These are phyloP conservation scores for Callospermophilus lateralis DNA, from an alignment of 2,113 vertebrate genomes.

Conservation along the genomic window DNA sequence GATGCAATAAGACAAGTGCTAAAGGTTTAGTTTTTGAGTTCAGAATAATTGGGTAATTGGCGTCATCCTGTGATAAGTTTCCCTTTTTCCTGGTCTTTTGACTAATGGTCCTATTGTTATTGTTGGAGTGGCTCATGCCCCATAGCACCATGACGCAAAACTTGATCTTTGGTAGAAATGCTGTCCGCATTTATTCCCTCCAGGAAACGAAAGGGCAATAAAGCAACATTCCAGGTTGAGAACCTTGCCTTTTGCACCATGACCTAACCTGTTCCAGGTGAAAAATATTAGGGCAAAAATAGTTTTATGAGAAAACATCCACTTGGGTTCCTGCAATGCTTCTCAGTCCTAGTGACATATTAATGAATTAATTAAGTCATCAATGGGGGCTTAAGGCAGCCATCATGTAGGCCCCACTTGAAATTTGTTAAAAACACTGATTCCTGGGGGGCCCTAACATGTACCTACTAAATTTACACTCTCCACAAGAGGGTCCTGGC, in stretches of 20 bases:
- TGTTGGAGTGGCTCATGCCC: slow-evolving; percentile 75
- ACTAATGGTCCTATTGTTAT: slow-evolving; percentile 78
- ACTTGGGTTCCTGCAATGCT: slow-evolving; percentile 80
- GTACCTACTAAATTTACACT: background rate
- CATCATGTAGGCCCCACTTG: background rate
- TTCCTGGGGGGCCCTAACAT: background rate
- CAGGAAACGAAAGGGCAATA: slow-evolving; percentile 82
- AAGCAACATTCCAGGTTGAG: slow-evolving; percentile 71
- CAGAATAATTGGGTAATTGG: slow-evolving; percentile 82
- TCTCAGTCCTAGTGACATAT: background rate
- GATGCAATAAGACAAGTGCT: slow-evolving; percentile 78
- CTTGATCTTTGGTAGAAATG: slow-evolving; percentile 75
- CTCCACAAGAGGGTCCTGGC: background rate
- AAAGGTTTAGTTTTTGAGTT: slow-evolving; percentile 80
- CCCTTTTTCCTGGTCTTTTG: slow-evolving; percentile 79
- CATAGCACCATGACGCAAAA: slow-evolving; percentile 75
- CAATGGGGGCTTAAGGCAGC: background rate
- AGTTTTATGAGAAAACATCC: slow-evolving; percentile 88
- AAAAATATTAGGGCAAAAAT: slow-evolving; percentile 85
- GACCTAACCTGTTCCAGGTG: slow-evolving; percentile 84
- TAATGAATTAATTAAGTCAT: background rate
- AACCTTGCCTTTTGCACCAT: slow-evolving; percentile 80
- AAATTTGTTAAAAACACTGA: background rate
- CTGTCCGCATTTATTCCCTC: slow-evolving; percentile 74
- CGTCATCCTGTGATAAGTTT: slow-evolving; percentile 81